Evolutionary conservation across 2,113 vertebrate genomes (phyloP).

Genomic region (Lagopus leucura): DNA sequence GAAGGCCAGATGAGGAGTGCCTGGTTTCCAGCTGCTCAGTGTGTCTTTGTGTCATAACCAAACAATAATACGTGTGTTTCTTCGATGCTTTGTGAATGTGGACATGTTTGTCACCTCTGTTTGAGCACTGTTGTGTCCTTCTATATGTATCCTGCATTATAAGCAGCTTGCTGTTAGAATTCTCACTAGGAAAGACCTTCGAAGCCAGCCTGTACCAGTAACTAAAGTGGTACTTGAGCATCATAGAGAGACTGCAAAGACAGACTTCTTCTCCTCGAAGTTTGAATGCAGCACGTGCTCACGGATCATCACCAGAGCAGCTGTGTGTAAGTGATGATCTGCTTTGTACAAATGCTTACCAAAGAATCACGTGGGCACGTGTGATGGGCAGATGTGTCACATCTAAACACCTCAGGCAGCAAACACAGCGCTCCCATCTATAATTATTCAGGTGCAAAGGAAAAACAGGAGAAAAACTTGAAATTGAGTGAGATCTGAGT

Average conservation of each 20-base stretch:
- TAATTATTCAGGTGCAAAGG: neutral
- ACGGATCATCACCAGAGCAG: neutral
- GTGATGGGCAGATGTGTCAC: neutral
- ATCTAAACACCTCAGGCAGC: neutral
- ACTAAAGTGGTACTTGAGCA: neutral
- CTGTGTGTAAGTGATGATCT: neutral
- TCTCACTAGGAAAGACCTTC: neutral
- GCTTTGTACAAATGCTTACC: neutral
- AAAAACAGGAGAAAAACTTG: neutral
- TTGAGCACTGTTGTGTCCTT: fast-evolving
- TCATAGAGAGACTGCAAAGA: neutral
- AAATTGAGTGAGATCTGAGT: neutral
- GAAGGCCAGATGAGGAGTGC: neutral
- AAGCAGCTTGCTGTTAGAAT: neutral
- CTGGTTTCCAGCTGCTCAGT: neutral
- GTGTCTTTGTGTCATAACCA: neutral
- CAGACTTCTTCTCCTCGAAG: neutral
- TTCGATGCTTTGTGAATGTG: neutral
- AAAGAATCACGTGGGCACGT: neutral
- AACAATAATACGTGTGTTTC: fast-evolving
- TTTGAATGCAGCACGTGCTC: neutral
- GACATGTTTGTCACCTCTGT: neutral
- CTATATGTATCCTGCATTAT: neutral
- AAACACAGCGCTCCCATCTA: neutral
- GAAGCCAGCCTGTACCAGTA: neutral